Evolutionary conservation across 2,797 vertebrate species (phyloP), one percentile per base, ranked within the genome.

Genomic region (Melanotaenia maccullochi): DNA sequence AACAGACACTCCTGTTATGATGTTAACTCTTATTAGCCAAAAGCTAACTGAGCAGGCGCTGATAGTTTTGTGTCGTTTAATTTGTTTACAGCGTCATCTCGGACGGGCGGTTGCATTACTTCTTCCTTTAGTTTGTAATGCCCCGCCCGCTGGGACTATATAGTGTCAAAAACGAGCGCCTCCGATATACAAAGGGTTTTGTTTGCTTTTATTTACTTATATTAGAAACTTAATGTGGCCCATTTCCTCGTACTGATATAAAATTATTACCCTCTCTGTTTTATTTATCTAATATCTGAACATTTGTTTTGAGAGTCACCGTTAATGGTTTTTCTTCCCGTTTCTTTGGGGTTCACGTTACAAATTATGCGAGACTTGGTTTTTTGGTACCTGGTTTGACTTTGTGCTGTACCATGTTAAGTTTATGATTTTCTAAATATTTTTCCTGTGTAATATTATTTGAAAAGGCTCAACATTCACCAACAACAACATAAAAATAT

Each of bases 51-150:
- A 38, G 11, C 36, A 38, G 36, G 36, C 36, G 36, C 36, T 38
- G 3, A 12, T 38, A 12, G 36, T 12, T 64, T 30, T 5, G 16
- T 32, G 0, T 0, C 2, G 66, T 40, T 73, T 1, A 18, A 1
- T 82, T 74, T 61, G 0, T 0, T 0, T 0, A 57, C 12, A 0
- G 0, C 0, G 3, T 13, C n/a, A 42, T 4, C 24, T 1, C 0
- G 33, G n/a, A 2, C 20, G 60, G 68, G 81, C 79, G 70, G 76
- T 32, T 0, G 12, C 8, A 7, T 38, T 1, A 1, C 16, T 36
- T 12, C 0, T 13, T 6, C 2, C 3, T 0, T 13, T 2, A 1
- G 12, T 18, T 0, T 0, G 32, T 1, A 1, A 54, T 0, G 47
- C 12, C 18, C 71, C 75, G 1, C 71, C 60, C 54, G 9, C 33